Evolutionary conservation across 30 jellyfish, hydroid and myxozoan genomes (phyloP), one percentile per base, ranked within the genome.

Genomic region (Turritopsis dohrnii): DNA sequence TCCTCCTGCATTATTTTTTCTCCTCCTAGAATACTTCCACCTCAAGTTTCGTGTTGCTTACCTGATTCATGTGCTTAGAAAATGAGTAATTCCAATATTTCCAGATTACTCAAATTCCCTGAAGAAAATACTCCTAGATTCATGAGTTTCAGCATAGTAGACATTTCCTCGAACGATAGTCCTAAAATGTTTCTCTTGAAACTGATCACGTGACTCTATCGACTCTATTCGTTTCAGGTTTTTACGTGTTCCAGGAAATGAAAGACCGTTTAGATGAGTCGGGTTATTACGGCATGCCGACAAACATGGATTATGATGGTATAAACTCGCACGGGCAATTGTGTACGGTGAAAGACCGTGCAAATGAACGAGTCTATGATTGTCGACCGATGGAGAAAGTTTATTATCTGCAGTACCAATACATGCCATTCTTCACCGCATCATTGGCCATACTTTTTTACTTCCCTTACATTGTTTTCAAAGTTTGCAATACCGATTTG

Each of bases 381-480:
- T 76, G 84, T 28, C 76, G 53, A 18, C 84, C 84, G 19, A 76
- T 76, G 84, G 29, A 76, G 28, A 76, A 52, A 52, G 28, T 28
- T 54, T 28, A 76, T 28, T 76, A 76, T 28, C 72, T 22, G 8
- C 84, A 76, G 28, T 76, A 76, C 76, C 84, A 76, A 76, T 76
- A 76, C 76, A 76, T 76, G 84, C 84, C 84, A 1, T 76, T 76
- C 76, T 76, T 76, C 24, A 76, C 69, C 1, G 84, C 84, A 21
- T 76, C 84, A 22, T 22, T 76, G 76, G 84, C 84, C 28, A 28
- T 76, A 9, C 53, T 76, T 52, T 76, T 76, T 52, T 76, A 76
- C 28, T 54, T 76, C 29, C 84, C 84, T 76, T 76, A 76, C 24
- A 54, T 76, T 21, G 28, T 76, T 23, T 76, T 76, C 69, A 76